These are phyloP conservation scores for Cancer borealis DNA, from an alignment of 2,888 invertebrate genomes.

Conservation along the genomic window DNA sequence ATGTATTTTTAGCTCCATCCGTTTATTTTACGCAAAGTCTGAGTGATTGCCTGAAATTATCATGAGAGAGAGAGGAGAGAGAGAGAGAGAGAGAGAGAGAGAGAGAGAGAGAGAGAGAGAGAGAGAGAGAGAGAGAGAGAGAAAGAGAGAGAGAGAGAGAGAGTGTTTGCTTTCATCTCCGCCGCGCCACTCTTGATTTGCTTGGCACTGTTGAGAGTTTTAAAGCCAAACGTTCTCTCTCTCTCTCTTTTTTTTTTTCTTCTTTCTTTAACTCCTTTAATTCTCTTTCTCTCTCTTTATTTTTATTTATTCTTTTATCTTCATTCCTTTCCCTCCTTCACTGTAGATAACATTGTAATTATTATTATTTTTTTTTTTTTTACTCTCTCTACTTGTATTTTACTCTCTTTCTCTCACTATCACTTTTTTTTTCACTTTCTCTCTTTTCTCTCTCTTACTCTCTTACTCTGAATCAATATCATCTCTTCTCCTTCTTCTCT, in stretches of 20 bases:
- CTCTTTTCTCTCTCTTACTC: slow-evolving; percentile 15
- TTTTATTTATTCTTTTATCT: background rate
- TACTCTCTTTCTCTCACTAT: background rate
- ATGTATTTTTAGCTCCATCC: background rate
- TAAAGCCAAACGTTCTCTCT: background rate
- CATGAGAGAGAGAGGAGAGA: slow-evolving; percentile 1
- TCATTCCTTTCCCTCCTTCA: background rate
- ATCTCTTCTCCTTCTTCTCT: background rate
- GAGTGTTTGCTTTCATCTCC: background rate
- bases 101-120: slow-evolving; percentile 17
- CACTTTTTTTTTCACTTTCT: background rate
- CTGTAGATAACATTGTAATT: background rate
- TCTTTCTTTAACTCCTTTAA: background rate
- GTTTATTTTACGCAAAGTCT: slow-evolving; percentile 35
- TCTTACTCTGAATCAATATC: background rate
- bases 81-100: slow-evolving; percentile 16
- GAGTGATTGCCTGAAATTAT: slow-evolving; percentile 38
- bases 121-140: slow-evolving; percentile 16
- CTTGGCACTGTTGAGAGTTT: slow-evolving; percentile 1
- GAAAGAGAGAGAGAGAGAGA: background rate
- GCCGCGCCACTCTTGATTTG: background rate
- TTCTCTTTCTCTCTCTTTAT: slow-evolving; percentile 32
- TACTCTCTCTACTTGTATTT: background rate
- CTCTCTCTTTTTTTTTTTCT: background rate
- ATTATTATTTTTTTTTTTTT: background rate